Evolutionary conservation across 2,888 invertebrate species (phyloP).

Genomic region (Xylota sylvarum): DNA sequence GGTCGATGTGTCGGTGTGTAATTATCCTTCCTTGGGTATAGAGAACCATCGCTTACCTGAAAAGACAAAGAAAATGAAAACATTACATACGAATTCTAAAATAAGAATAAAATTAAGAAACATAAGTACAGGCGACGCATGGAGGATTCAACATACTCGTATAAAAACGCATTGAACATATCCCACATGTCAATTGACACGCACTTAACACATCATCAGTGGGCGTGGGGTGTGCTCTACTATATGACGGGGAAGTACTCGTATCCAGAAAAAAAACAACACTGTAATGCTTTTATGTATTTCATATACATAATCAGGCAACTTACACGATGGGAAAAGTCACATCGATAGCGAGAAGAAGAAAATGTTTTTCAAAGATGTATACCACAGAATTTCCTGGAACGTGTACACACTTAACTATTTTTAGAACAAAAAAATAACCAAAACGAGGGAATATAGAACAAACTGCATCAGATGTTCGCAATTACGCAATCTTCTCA

Average conservation of each 20-base stretch:
- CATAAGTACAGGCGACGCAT: background rate
- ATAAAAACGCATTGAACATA: slow-evolving; percentile 39
- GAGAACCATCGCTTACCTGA: slow-evolving; percentile 44
- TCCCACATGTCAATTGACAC: slow-evolving; percentile 59
- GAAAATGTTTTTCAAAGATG: slow-evolving; percentile 19
- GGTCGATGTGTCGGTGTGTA: background rate
- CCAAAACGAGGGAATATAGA: slow-evolving; percentile 45
- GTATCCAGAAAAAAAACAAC: slow-evolving; percentile 8
- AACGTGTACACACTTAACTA: slow-evolving; percentile 38
- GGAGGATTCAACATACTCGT: too few species aligned
- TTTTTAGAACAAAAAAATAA: slow-evolving; percentile 64
- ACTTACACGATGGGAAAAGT: slow-evolving; percentile 12
- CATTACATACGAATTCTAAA: background rate
- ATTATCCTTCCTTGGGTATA: background rate
- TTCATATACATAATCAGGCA: slow-evolving; percentile 6
- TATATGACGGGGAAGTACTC: too few species aligned
- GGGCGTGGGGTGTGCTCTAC: background rate
- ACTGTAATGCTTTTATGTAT: slow-evolving; percentile 35
- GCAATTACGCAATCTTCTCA: slow-evolving; percentile 69
- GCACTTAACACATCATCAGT: slow-evolving; percentile 55
- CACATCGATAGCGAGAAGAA: slow-evolving; percentile 13
- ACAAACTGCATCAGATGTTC: slow-evolving; percentile 67
- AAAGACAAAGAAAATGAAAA: slow-evolving; percentile 32
- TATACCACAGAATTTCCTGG: slow-evolving; percentile 43
- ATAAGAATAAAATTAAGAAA: slow-evolving; percentile 6